phyloP scores from a whole-genome alignment of 2,888 invertebrate species.

The Euspilapteryx auroguttella region DNA sequence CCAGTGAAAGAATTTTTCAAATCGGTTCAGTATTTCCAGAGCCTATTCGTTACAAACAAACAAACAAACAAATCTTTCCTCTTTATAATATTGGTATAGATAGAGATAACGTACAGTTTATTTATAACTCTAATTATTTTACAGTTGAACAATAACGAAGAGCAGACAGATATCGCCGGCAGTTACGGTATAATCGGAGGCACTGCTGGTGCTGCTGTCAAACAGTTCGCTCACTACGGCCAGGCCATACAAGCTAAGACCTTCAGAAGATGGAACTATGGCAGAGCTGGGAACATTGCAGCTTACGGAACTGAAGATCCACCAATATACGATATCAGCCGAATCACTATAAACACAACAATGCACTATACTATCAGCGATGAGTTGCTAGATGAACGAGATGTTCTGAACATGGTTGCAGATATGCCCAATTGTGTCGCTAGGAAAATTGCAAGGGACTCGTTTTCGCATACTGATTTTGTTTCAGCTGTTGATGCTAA shows the following conservation, averaged over 20 bases:
- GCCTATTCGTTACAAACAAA: too few species aligned
- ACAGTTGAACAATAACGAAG: too few species aligned
- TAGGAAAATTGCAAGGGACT: slow-evolving; percentile 21
- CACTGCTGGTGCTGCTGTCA: slow-evolving; percentile 30
- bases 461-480: slow-evolving; percentile 25
- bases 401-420: slow-evolving; percentile 24
- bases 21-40: too few species aligned
- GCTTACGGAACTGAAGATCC: slow-evolving; percentile 19
- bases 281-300: slow-evolving; percentile 14
- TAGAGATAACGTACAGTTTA: too few species aligned
- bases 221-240: slow-evolving; percentile 34
- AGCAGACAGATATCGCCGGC: too few species aligned
- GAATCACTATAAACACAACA: slow-evolving; percentile 19
- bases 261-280: slow-evolving; percentile 28
- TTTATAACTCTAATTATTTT: too few species aligned
- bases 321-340: slow-evolving; percentile 22
- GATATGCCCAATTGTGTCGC: slow-evolving; percentile 22
- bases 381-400: slow-evolving; percentile 20
- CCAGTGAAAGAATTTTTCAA: too few species aligned
- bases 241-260: slow-evolving; percentile 27
- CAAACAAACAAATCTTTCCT: too few species aligned
- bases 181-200: too few species aligned
- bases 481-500: slow-evolving; percentile 19
- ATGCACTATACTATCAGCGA: slow-evolving; percentile 32
- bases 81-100: too few species aligned